phyloP scores from a whole-genome alignment of 2,888 invertebrate genomes.

The Agrenia bidenticulata region DNA sequence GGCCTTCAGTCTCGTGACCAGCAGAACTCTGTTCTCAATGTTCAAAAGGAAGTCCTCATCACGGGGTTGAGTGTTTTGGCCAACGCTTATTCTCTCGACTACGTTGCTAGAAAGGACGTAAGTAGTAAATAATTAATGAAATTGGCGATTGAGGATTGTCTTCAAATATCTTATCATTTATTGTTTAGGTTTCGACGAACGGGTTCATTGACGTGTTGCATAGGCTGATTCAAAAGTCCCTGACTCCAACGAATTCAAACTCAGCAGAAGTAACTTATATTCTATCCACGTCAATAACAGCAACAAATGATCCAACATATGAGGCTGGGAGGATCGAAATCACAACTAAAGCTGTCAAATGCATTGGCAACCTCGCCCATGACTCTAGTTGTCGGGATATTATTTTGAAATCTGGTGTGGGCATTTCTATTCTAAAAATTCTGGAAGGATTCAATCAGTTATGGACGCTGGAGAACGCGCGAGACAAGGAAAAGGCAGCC shows the following conservation, averaged over 20 bases:
- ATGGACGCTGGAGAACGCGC: not conserved
- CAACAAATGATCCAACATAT: too few relatives aligned
- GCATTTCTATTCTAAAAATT: slow-evolving; percentile 24
- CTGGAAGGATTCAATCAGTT: slow-evolving; percentile 25
- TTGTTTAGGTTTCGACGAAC: slow-evolving; percentile 26
- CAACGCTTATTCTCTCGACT: slow-evolving; percentile 40
- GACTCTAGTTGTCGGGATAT: slow-evolving; percentile 30
- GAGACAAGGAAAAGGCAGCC: not conserved
- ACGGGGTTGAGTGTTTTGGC: slow-evolving; percentile 28
- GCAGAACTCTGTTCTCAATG: not conserved
- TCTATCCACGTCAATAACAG: too few relatives aligned
- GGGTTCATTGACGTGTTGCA: slow-evolving; percentile 33
- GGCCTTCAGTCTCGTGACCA: not conserved
- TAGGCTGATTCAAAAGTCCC: slow-evolving; percentile 24
- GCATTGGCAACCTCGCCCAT: slow-evolving; percentile 41
- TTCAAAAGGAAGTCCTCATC: slow-evolving; percentile 23
- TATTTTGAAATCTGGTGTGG: slow-evolving; percentile 30
- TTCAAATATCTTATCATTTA: slow-evolving; percentile 6
- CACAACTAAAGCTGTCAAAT: slow-evolving; percentile 33
- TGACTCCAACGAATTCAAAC: too few relatives aligned
- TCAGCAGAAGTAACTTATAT: too few relatives aligned
- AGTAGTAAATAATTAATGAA: not conserved
- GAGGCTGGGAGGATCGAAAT: slow-evolving; percentile 20
- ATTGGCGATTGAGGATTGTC: not conserved
- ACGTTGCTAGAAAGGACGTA: slow-evolving; percentile 34